Conservation (phyloP, 2,113 vertebrate species). For the Oncorhynchus masou region DNA sequence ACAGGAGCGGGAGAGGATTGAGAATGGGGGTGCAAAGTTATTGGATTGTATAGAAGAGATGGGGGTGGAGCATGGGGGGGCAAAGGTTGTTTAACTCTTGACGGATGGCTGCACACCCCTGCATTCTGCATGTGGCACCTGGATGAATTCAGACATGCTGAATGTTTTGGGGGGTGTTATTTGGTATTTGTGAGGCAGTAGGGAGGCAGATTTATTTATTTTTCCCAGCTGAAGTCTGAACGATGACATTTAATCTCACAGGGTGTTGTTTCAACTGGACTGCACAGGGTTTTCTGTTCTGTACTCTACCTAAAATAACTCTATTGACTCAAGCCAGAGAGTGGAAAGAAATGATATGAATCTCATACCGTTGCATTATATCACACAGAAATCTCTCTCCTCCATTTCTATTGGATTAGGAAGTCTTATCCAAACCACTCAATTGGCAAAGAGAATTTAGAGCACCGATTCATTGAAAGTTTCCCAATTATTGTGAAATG, state of each 20-base stretch:
- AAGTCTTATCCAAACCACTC: too few relatives aligned
- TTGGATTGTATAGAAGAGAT: slow-evolving; percentile 42
- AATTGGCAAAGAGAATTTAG: background rate
- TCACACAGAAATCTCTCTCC: too few relatives aligned
- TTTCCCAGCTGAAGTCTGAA: slow-evolving; percentile 48
- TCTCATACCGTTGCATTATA: background rate
- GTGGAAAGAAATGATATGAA: background rate
- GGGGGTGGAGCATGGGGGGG: slow-evolving; percentile 25
- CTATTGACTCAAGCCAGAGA: slow-evolving; percentile 22
- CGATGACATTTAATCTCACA: slow-evolving; percentile 53
- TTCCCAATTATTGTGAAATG: too few relatives aligned
- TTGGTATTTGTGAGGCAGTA: slow-evolving; percentile 22
- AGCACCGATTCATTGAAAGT: background rate
- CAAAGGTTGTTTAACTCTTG: slow-evolving; percentile 43
- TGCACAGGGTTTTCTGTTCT: slow-evolving; percentile 30
- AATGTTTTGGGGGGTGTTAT: slow-evolving; percentile 38
- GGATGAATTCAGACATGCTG: background rate
- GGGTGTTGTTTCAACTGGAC: slow-evolving; percentile 27
- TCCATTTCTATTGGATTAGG: too few relatives aligned
- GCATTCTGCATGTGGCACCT: slow-evolving; percentile 50
- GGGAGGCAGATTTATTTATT: slow-evolving; percentile 10
- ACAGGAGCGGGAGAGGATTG: slow-evolving; percentile 39
- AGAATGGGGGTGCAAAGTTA: slow-evolving; percentile 51
- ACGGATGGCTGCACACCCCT: slow-evolving; percentile 44
- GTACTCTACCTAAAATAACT: slow-evolving; percentile 46